These are phyloP conservation scores for Tachina fera DNA, from an alignment of 2,888 invertebrate species.

Conservation along the genomic window DNA sequence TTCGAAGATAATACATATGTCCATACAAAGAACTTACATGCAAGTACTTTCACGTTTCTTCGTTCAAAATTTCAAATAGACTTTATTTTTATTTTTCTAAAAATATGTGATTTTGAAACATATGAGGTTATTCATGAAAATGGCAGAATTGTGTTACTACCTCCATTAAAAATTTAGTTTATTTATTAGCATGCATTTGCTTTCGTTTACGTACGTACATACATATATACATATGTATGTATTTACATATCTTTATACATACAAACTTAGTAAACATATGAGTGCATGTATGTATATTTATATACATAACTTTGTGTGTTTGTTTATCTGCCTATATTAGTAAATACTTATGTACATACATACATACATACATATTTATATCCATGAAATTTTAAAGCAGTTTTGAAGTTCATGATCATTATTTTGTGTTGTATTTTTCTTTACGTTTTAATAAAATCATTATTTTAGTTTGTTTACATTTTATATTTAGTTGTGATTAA, in stretches of 20 bases:
- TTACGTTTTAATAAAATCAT: constrained; percentile 15
- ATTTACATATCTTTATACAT: too few relatives aligned
- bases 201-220: not conserved
- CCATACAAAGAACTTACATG: too few relatives aligned
- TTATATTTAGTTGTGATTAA: constrained; percentile 7
- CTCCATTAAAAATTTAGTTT: not conserved
- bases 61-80: too few relatives aligned
- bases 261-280: too few relatives aligned
- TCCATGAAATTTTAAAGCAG: constrained; percentile 4
- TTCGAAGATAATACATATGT: too few relatives aligned
- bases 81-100: too few relatives aligned
- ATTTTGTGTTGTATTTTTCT: constrained; percentile 4
- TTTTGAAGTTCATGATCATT: constrained; percentile 65
- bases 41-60: too few relatives aligned
- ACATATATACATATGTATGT: not conserved
- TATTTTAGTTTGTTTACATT: constrained; percentile 30
- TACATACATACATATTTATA: not conserved
- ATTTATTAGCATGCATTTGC: not conserved
- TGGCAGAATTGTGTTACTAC: not conserved
- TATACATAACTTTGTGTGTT: not conserved
- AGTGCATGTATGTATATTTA: too few relatives aligned
- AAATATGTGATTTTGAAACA: too few relatives aligned
- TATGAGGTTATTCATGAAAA: too few relatives aligned
- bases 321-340: not conserved
- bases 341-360: not conserved